These are phyloP conservation scores for Channa striata DNA, from an alignment of 2,797 vertebrate species.

Conservation along the genomic window DNA sequence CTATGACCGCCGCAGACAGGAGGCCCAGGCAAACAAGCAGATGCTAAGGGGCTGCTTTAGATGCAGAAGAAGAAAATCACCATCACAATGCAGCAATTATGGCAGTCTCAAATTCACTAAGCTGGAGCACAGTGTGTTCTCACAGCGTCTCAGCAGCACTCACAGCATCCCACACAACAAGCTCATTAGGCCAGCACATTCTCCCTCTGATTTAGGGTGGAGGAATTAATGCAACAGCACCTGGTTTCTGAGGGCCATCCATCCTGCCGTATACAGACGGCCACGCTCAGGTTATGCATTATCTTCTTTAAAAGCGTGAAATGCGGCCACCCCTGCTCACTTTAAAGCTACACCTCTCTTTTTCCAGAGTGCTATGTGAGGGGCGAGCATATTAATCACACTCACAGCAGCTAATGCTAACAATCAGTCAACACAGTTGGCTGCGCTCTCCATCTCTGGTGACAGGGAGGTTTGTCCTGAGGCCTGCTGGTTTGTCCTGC, in stretches of 20 bases:
- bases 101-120: constrained; percentile 75
- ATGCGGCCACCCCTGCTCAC: constrained; percentile 81
- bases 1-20: constrained; percentile 66
- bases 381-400: constrained; percentile 94
- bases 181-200: constrained; percentile 84
- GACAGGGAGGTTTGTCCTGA: constrained; percentile 89
- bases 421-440: constrained; percentile 91
- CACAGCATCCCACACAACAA: constrained; percentile 82
- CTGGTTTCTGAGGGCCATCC: constrained; percentile 79
- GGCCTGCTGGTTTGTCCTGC: constrained; percentile 88
- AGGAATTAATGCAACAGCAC: constrained; percentile 81
- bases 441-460: constrained; percentile 87
- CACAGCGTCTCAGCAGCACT: constrained; percentile 76
- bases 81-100: constrained; percentile 81
- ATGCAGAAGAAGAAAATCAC: constrained; percentile 66
- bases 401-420: constrained; percentile 93
- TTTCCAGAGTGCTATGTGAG: constrained; percentile 86
- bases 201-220: constrained; percentile 81
- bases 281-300: constrained; percentile 73
- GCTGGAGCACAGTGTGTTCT: constrained; percentile 77
- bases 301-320: constrained; percentile 80
- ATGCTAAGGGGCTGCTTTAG: constrained; percentile 75
- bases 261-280: constrained; percentile 68
- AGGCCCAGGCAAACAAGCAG: constrained; percentile 80
- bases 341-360: constrained; percentile 82